Base-by-base conservation (phyloP, 2,113 vertebrate genomes). In the Coryphaenoides rupestris region DNA sequence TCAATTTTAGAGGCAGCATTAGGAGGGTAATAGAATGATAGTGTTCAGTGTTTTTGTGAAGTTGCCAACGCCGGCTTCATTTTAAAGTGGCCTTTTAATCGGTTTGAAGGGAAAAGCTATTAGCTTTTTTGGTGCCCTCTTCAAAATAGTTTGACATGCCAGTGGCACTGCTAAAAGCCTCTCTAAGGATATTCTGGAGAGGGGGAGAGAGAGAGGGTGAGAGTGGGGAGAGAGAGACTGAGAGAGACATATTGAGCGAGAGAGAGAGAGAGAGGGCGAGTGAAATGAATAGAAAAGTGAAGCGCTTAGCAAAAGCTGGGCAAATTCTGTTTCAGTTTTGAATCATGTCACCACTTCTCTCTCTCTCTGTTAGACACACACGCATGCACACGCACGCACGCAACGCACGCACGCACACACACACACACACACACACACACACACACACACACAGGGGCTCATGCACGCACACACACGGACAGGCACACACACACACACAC, bases 161-260 rank as follows among this genome's bases (percentile, higher is more conserved):
- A 63, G 57, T 63, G 59, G 75, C 68, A 56, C 62, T 7, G 60
- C 21, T 60, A 69, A 81, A 59, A 76, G 66, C 67, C 70, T 62
- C 62, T 57, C 50, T 87, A 85, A 83, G 87, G 81, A 74, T 75
- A 16, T 28, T 76, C 50, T 82, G 79, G 77, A 77, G 73, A 78
- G 65, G 54, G 22, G 61, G 50, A 14, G 54, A 68, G 62, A 63
- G 21, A 45, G 60, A 60, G 28, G 16, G 40, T 23, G 50, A 50
- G 68, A 58, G 72, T 55, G 19, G 58, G 46, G 19, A 1, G 19
- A 23, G 40, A 50, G 22, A 58, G n/a, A 21, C n/a, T n/a, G 24
- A 47, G 19, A 21, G 61, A 5, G 26, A 16, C 12, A 10, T 13
- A 1, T 12, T 19, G 19, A 6, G 19, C 2, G 5, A 1, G 19